Percentiles rank a stretch among this genome's conserved stretches.
phyloP scores from a whole-genome alignment of 2,113 vertebrate genomes.

The Menura novaehollandiae region DNA sequence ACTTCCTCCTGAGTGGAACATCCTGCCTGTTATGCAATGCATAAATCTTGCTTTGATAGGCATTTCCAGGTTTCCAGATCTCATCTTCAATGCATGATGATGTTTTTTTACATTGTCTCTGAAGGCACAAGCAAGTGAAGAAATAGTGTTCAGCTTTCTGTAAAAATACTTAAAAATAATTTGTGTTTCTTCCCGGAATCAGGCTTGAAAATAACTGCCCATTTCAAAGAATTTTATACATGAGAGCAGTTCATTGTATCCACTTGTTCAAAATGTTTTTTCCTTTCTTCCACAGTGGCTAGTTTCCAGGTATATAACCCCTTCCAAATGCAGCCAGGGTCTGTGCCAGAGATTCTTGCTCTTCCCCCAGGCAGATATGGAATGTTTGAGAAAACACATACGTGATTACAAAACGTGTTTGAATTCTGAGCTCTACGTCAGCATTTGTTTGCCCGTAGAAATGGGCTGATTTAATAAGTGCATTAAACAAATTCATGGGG shows the following conservation, averaged over 20 bases:
- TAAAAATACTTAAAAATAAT: constrained; percentile 21
- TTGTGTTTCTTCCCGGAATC: constrained; percentile 12
- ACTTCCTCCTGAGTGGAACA: constrained; percentile 57
- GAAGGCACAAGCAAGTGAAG: constrained; percentile 22
- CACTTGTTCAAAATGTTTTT: constrained; percentile 58
- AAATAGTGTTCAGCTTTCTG: neutral
- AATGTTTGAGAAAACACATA: constrained; percentile 55
- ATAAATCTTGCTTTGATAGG: constrained; percentile 64
- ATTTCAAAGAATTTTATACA: constrained; percentile 41
- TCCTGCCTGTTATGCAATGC: constrained; percentile 57
- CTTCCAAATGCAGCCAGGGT: constrained; percentile 37
- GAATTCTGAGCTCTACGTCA: constrained; percentile 22
- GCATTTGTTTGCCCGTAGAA: constrained; percentile 42
- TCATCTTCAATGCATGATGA: neutral
- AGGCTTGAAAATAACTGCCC: neutral
- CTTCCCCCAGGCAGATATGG: constrained; percentile 46
- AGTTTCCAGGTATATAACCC: constrained; percentile 52
- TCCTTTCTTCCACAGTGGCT: constrained; percentile 49
- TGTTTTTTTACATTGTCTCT: neutral
- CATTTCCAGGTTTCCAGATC: constrained; percentile 60
- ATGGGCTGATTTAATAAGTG: constrained; percentile 1
- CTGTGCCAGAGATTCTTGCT: constrained; percentile 56
- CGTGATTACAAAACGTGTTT: constrained; percentile 27
- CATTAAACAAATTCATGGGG: neutral
- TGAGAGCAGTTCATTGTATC: constrained; percentile 30